phyloP scores from a whole-genome alignment of 2,113 vertebrate genomes.

The Chaetodon auriga region DNA sequence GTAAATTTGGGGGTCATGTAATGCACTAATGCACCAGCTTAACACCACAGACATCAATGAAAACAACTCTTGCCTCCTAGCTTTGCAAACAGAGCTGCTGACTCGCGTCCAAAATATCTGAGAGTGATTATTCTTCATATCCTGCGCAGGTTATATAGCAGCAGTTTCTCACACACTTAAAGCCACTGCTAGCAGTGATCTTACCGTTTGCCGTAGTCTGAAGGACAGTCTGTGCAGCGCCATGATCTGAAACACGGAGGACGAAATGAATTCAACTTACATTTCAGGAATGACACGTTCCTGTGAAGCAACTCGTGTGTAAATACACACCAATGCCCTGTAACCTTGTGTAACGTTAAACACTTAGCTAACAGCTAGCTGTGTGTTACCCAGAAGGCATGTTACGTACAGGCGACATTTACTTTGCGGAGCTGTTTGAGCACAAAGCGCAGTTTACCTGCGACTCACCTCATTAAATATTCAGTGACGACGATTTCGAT shows the following conservation, averaged over 20 bases:
- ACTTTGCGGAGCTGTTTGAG: background rate
- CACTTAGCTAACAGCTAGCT: conserved; percentile 59
- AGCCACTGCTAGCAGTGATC: background rate
- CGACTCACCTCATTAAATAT: conserved; percentile 7
- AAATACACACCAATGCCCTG: background rate
- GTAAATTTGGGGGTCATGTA: background rate
- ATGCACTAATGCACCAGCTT: background rate
- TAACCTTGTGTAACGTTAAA: conserved; percentile 70
- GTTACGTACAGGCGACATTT: conserved; percentile 15
- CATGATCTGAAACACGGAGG: conserved; percentile 75
- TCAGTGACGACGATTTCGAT: background rate
- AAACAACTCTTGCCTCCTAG: background rate
- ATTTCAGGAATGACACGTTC: background rate
- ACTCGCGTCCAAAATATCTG: background rate
- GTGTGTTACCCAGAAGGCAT: background rate
- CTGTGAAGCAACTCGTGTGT: too few relatives aligned
- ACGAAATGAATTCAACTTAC: background rate
- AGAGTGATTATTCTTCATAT: accelerated
- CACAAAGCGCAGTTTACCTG: conserved; percentile 27
- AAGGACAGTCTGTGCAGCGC: conserved; percentile 78
- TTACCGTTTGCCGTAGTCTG: conserved; percentile 79
- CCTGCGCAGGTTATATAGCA: background rate
- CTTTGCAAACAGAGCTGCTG: background rate
- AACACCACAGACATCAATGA: background rate
- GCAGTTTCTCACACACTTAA: background rate